phyloP scores from a whole-genome alignment of 2,113 vertebrate species.

The Zosterops borbonicus region DNA sequence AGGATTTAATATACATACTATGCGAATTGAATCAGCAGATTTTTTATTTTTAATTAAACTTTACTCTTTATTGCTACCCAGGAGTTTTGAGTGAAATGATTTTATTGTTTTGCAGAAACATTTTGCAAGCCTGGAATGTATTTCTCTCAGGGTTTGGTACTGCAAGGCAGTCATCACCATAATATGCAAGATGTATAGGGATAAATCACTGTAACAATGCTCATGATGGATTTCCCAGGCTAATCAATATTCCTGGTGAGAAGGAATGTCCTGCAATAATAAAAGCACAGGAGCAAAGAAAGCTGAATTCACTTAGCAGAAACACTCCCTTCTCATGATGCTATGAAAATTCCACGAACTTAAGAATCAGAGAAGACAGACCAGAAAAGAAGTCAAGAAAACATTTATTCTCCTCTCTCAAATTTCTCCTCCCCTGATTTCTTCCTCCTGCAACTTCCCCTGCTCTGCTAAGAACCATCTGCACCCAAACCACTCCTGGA shows the following conservation, averaged over 20 bases:
- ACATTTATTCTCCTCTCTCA: neutral
- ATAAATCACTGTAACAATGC: neutral
- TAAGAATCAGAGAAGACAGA: neutral
- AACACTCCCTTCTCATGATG: neutral
- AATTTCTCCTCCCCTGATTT: neutral
- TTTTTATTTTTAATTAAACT: neutral
- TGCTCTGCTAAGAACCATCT: neutral
- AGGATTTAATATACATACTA: neutral
- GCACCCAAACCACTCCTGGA: neutral
- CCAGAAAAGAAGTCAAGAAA: rapidly evolving
- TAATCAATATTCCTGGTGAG: neutral
- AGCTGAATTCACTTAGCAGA: neutral
- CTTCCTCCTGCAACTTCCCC: neutral
- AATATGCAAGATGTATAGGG: neutral
- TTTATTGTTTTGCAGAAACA: neutral
- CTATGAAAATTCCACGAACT: neutral
- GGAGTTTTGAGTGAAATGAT: neutral
- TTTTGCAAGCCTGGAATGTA: neutral
- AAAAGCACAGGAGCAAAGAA: neutral
- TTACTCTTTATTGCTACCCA: neutral
- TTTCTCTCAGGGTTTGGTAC: neutral
- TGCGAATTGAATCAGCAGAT: neutral
- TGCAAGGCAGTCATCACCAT: neutral
- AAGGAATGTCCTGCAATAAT: neutral
- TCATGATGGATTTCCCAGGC: neutral